Evolutionary conservation across 2,113 vertebrate genomes (phyloP).

Genomic region (Cyprinodon tularosa): DNA sequence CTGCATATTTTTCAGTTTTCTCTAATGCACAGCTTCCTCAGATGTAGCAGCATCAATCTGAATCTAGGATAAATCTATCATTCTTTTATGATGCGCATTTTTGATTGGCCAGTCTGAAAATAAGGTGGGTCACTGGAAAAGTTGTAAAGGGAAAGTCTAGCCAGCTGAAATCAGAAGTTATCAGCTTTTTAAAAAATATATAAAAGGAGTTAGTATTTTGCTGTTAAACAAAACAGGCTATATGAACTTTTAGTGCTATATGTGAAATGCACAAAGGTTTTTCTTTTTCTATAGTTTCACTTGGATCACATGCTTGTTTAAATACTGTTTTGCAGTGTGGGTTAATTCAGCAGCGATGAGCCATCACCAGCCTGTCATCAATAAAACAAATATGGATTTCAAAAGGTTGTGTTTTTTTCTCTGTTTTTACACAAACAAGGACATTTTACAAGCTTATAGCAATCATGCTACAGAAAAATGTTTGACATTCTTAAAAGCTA

Average conservation of each 20-base stretch:
- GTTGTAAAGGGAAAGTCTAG: constrained; percentile 27
- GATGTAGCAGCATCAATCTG: constrained; percentile 51
- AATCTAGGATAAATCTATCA: constrained; percentile 23
- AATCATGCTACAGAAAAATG: background rate
- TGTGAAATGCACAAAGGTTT: constrained; percentile 13
- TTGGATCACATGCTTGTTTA: constrained; percentile 46
- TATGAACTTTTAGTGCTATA: background rate
- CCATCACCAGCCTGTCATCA: constrained; percentile 75
- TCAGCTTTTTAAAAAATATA: constrained; percentile 44
- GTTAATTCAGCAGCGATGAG: constrained; percentile 65
- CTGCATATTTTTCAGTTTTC: constrained; percentile 43
- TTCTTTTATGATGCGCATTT: background rate
- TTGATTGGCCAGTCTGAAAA: constrained; percentile 1
- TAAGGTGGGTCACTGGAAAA: constrained; percentile 4
- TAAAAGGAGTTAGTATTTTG: constrained; percentile 47
- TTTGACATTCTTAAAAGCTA: background rate
- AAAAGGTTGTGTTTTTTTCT: constrained; percentile 27
- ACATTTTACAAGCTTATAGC: background rate
- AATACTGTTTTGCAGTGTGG: constrained; percentile 50
- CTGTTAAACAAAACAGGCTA: background rate
- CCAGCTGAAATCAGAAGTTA: constrained; percentile 38
- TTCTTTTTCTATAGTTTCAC: constrained; percentile 5
- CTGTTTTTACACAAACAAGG: background rate
- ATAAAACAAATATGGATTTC: constrained; percentile 80
- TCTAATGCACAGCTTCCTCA: constrained; percentile 30